Conservation (phyloP, 2,888 invertebrate species). For the Ophonus ardosiacus region DNA sequence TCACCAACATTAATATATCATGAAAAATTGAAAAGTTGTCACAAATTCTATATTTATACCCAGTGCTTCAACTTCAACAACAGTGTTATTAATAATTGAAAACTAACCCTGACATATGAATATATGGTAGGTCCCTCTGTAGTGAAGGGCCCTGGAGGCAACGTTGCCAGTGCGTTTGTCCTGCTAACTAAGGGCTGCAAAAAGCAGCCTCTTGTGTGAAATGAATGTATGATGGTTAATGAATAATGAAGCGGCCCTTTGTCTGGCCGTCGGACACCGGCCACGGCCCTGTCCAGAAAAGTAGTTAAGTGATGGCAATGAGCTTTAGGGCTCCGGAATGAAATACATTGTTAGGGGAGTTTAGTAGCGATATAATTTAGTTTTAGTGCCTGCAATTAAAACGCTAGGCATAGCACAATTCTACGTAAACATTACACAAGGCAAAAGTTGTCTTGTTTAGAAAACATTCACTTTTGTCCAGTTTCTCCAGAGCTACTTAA, state of each 20-base stretch:
- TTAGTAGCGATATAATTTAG: slow-evolving; percentile 47
- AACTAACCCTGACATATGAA: background rate
- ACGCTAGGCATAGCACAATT: background rate
- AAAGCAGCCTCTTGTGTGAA: slow-evolving; percentile 33
- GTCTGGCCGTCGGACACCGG: background rate
- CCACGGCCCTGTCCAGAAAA: slow-evolving; percentile 17
- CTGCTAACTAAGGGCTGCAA: background rate
- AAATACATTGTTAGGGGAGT: slow-evolving; percentile 32
- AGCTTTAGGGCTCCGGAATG: slow-evolving; percentile 22
- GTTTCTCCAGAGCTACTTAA: background rate
- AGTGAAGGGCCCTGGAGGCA: background rate
- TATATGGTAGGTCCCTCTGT: background rate
- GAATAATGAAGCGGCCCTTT: slow-evolving; percentile 39
- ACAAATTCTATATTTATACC: no score
- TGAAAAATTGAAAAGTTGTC: no score
- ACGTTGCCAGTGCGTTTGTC: background rate
- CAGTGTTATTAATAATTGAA: no score
- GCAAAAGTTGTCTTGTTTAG: background rate
- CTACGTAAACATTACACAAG: background rate
- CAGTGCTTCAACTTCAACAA: no score
- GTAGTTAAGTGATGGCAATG: slow-evolving; percentile 44
- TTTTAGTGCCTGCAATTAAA: slow-evolving; percentile 39
- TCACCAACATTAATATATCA: no score
- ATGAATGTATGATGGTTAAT: slow-evolving; percentile 47
- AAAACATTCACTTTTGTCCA: background rate